A percentile compares a stretch with the other conserved stretches of the same genome.
Conservation (phyloP, 2,113 vertebrate genomes). For the Oreocharis arfaki region DNA sequence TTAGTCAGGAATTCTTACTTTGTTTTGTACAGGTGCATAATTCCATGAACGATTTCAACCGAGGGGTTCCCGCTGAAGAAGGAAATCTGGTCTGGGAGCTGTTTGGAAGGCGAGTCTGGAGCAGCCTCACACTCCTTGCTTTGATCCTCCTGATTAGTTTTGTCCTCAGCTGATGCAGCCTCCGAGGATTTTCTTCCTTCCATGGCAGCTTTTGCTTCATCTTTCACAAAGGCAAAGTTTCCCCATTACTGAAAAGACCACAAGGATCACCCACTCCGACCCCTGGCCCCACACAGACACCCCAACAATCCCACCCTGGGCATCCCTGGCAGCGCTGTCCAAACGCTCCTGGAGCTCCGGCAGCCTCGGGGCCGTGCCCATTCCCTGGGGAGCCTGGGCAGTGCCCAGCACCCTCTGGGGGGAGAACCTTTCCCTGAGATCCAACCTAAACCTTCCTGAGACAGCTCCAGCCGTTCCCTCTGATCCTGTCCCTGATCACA, state of each 20-base stretch:
- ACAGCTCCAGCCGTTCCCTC: neutral
- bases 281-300: neutral
- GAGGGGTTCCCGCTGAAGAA: slow-evolving; percentile 98
- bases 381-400: neutral
- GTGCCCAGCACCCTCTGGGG: neutral
- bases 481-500: neutral
- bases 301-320: neutral
- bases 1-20: slow-evolving; percentile 79
- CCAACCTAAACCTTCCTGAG: rapidly evolving
- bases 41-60: slow-evolving; percentile 95
- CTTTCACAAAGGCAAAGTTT: slow-evolving; percentile 59
- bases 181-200: slow-evolving; percentile 63
- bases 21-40: slow-evolving; percentile 99
- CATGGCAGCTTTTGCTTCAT: slow-evolving; percentile 29
- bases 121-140: slow-evolving; percentile 56
- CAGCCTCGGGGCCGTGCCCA: neutral
- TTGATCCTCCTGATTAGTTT: slow-evolving; percentile 41
- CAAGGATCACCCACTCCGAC: rapidly evolving
- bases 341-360: neutral
- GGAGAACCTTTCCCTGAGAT: neutral
- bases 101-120: slow-evolving; percentile 89
- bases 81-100: slow-evolving; percentile 95
- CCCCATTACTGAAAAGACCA: neutral
- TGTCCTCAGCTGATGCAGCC: slow-evolving; percentile 45
- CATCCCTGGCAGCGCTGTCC: rapidly evolving